Evolutionary conservation across 2,888 invertebrate genomes (phyloP).

Genomic region (Catonia carolina): DNA sequence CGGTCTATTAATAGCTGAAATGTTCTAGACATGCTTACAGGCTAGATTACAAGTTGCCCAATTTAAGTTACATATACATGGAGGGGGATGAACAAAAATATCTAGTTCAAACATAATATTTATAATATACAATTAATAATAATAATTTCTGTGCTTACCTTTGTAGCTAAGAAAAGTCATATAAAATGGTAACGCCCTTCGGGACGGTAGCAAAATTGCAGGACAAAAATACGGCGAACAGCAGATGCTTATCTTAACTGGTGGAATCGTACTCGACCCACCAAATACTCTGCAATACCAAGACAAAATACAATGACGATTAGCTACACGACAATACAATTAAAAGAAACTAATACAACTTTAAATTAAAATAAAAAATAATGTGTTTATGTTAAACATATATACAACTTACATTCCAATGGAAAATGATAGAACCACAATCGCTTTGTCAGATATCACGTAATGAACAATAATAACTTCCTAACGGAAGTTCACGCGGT

Average conservation of each 20-base stretch:
- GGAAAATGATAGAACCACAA: conserved; percentile 4
- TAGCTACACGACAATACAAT: too few relatives aligned
- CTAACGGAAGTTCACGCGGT: too few relatives aligned
- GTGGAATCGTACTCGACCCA: conserved; percentile 18
- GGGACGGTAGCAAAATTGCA: conserved; percentile 54
- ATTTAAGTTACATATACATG: too few relatives aligned
- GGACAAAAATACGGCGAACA: conserved; percentile 24
- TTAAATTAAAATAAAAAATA: neutral
- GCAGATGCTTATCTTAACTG: conserved; percentile 20
- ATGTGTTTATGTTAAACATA: too few relatives aligned
- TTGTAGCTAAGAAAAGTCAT: conserved; percentile 93
- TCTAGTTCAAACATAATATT: neutral
- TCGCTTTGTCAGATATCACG: conserved; percentile 12
- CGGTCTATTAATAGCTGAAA: too few relatives aligned
- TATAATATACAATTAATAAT: conserved; percentile 11
- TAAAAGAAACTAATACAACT: neutral
- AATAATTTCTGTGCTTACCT: conserved; percentile 55
- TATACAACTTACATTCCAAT: conserved; percentile 7
- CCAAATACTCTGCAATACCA: conserved; percentile 13
- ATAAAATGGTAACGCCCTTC: conserved; percentile 88
- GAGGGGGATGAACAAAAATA: too few relatives aligned
- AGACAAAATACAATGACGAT: neutral
- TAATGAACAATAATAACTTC: neutral
- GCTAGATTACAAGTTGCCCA: neutral
- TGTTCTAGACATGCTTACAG: too few relatives aligned